phyloP scores from a whole-genome alignment of 2,888 invertebrate species.

The Chironomus tentans region DNA sequence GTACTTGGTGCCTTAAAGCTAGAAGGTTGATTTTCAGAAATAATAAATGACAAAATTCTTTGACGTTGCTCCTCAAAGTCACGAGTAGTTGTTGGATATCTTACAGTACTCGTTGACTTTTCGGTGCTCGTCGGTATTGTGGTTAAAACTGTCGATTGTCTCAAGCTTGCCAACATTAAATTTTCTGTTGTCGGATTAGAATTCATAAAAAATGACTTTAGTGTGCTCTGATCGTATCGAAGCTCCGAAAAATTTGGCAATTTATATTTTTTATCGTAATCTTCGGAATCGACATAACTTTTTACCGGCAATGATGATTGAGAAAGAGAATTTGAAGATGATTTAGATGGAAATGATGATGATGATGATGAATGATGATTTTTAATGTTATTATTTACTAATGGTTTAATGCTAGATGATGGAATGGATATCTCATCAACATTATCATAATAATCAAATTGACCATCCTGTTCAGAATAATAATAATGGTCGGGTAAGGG shows the following conservation, averaged over 20 bases:
- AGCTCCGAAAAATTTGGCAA: constrained; percentile 21
- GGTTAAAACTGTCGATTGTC: not conserved
- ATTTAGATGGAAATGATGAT: constrained; percentile 33
- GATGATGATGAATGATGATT: constrained; percentile 36
- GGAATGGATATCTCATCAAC: constrained; percentile 17
- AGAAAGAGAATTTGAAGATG: constrained; percentile 25
- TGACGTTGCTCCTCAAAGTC: constrained; percentile 30
- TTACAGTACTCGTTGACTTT: constrained; percentile 16
- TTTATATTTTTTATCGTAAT: constrained; percentile 17
- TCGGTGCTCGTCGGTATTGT: constrained; percentile 26
- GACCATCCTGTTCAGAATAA: constrained; percentile 8
- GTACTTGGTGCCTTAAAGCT: constrained; percentile 10
- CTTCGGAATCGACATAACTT: not conserved
- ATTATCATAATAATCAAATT: constrained; percentile 4
- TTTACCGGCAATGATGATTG: constrained; percentile 9
- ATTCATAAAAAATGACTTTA: constrained; percentile 25
- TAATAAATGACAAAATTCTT: constrained; percentile 22
- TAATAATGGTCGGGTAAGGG: constrained; percentile 3
- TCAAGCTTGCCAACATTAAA: not conserved
- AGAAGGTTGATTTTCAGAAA: constrained; percentile 22
- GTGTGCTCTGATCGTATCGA: constrained; percentile 19
- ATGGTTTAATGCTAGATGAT: constrained; percentile 35
- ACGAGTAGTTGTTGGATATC: constrained; percentile 32
- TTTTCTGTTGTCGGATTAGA: constrained; percentile 23
- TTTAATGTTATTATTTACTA: constrained; percentile 40